Evolutionary conservation across 1,140 invertebrate genomes (phyloP).

Genomic region (Drosophila kepulauana): DNA sequence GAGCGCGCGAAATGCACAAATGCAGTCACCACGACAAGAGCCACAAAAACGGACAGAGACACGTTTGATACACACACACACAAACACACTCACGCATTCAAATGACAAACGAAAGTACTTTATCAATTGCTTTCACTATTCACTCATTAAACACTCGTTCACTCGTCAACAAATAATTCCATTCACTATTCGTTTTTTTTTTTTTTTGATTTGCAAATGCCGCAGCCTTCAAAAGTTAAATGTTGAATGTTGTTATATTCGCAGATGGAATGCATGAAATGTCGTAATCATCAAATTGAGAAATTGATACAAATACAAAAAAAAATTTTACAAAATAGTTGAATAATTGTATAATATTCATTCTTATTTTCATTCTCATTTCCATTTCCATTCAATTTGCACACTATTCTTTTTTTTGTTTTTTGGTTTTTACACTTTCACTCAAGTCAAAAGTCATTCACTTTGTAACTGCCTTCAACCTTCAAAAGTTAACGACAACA

Average conservation of each 20-base stretch:
- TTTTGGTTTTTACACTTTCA: background rate
- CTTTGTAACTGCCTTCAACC: conserved; percentile 21
- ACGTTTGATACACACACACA: conserved; percentile 1
- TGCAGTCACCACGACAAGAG: conserved; percentile 1
- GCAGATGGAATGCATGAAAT: too few species aligned
- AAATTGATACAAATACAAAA: conserved; percentile 7
- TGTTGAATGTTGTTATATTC: conserved; percentile 2
- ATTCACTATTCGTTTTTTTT: too few species aligned
- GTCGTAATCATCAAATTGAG: background rate
- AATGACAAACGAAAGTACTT: too few species aligned
- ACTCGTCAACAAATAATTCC: too few species aligned
- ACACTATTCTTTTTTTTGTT: too few species aligned
- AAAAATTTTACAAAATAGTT: background rate
- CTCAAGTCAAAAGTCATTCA: conserved; percentile 34
- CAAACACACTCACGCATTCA: background rate
- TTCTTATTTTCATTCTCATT: background rate
- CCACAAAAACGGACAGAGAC: background rate
- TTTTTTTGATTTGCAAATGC: too few species aligned
- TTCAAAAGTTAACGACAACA: conserved; percentile 18
- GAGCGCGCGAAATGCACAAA: conserved; percentile 24
- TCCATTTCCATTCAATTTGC: too few species aligned
- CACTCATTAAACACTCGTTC: too few species aligned
- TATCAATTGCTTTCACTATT: too few species aligned
- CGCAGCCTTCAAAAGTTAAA: too few species aligned
- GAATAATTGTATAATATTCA: conserved; percentile 11